Conservation (phyloP, 2,113 vertebrate species). For the Oncorhynchus keta region DNA sequence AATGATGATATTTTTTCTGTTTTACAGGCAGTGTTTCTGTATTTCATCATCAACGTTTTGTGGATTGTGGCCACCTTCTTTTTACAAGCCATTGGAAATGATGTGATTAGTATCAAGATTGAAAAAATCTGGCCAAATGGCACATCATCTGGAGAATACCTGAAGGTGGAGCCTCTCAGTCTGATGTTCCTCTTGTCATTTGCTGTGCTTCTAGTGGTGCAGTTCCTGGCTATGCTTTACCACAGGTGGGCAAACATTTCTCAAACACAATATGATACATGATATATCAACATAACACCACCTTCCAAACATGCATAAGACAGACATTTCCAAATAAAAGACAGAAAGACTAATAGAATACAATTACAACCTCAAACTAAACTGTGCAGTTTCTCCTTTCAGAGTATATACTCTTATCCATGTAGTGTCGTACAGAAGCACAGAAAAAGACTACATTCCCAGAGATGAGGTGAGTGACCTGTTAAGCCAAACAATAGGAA, state of each 20-base stretch:
- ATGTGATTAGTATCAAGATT: constrained; percentile 74
- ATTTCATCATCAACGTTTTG: constrained; percentile 78
- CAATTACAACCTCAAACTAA: neutral
- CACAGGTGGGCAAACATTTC: constrained; percentile 66
- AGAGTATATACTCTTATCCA: constrained; percentile 80
- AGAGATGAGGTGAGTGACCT: constrained; percentile 52
- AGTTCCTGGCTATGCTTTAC: constrained; percentile 80
- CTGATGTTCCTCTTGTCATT: constrained; percentile 80
- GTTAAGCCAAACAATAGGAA: neutral
- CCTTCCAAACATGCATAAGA: too few relatives aligned
- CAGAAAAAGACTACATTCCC: constrained; percentile 71
- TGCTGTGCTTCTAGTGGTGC: constrained; percentile 68
- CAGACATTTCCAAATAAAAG: too few relatives aligned
- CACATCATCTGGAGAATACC: constrained; percentile 35
- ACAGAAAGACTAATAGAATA: neutral
- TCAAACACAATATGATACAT: too few relatives aligned
- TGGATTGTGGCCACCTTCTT: constrained; percentile 83
- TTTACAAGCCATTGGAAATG: constrained; percentile 75
- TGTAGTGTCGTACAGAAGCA: constrained; percentile 72
- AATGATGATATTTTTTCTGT: neutral
- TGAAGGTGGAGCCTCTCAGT: constrained; percentile 75
- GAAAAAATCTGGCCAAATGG: constrained; percentile 65
- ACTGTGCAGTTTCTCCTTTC: constrained; percentile 22
- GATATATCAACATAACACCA: too few relatives aligned
- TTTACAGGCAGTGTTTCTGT: constrained; percentile 75